Evolutionary conservation across 2,797 vertebrate genomes (phyloP).

Genomic region (Molossus molossus): DNA sequence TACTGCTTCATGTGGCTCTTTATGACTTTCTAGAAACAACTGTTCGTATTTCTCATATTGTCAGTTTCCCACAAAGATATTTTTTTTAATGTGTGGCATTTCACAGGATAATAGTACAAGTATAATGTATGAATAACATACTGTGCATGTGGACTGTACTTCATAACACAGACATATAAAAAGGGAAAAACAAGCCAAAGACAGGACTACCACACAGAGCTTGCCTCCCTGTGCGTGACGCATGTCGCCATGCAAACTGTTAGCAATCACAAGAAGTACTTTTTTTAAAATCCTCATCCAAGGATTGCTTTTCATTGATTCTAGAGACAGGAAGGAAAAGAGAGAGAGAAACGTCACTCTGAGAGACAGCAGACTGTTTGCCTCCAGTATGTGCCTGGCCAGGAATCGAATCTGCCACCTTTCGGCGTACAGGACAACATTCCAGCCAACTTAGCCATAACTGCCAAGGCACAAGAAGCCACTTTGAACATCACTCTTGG

Average conservation of each 20-base stretch:
- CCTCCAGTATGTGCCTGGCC: background rate
- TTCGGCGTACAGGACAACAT: background rate
- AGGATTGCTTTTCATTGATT: background rate
- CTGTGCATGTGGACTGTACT: background rate
- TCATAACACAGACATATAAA: background rate
- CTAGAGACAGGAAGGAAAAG: background rate
- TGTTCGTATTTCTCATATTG: conserved; percentile 54
- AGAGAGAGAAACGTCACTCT: background rate
- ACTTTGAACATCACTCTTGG: background rate
- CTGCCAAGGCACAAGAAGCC: background rate
- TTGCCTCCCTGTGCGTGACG: background rate
- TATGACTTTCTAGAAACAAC: conserved; percentile 58
- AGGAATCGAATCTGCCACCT: background rate
- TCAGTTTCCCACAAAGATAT: conserved; percentile 25
- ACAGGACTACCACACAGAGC: background rate
- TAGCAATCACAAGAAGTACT: background rate
- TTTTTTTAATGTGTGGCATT: conserved; percentile 53
- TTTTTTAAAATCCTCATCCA: background rate
- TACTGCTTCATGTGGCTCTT: background rate
- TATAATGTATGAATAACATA: background rate
- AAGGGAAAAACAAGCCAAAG: background rate
- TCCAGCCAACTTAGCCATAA: background rate
- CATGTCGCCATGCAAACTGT: background rate
- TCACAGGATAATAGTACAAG: conserved; percentile 33
- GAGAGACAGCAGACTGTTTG: background rate